These are phyloP conservation scores for Ophiothrix spiculata DNA, from an alignment of 35 echinoderm and acorn worm genomes.

Conservation along the genomic window DNA sequence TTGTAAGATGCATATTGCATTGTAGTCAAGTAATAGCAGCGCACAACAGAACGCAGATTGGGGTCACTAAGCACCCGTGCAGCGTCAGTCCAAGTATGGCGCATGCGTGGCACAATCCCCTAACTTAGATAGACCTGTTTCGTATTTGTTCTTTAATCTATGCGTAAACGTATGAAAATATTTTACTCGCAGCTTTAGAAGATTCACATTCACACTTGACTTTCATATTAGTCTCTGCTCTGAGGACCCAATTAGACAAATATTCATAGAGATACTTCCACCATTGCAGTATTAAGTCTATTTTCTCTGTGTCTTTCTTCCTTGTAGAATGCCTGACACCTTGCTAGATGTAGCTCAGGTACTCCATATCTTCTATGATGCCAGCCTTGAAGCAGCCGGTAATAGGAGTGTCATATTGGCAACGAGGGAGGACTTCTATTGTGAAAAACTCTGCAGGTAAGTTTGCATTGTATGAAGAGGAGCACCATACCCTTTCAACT, in stretches of 20 bases:
- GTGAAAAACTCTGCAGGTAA: conserved; percentile 80
- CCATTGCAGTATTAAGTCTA: too few relatives aligned
- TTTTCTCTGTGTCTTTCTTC: too few relatives aligned
- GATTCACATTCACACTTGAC: background rate
- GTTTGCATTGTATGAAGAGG: background rate
- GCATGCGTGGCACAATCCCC: too few relatives aligned
- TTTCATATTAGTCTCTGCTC: background rate
- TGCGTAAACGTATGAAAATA: background rate
- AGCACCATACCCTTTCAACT: background rate
- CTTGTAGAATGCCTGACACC: conserved; percentile 59
- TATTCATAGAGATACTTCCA: too few relatives aligned
- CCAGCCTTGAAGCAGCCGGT: conserved; percentile 31
- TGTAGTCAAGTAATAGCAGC: too few relatives aligned
- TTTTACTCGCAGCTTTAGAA: background rate
- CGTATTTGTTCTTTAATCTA: too few relatives aligned
- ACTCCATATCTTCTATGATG: conserved; percentile 66
- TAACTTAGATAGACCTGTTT: too few relatives aligned
- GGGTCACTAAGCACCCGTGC: too few relatives aligned
- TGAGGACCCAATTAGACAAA: too few relatives aligned
- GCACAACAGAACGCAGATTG: too few relatives aligned
- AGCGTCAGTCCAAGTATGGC: too few relatives aligned
- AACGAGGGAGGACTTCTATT: conserved; percentile 79
- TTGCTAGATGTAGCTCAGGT: conserved; percentile 67
- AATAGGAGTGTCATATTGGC: conserved; percentile 31
- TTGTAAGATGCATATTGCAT: too few relatives aligned